A percentile compares a stretch with the other conserved stretches of the same genome.
Evolutionary conservation across 1,140 invertebrate species (phyloP).

Genomic region (Zaprionus tsacasi): DNA sequence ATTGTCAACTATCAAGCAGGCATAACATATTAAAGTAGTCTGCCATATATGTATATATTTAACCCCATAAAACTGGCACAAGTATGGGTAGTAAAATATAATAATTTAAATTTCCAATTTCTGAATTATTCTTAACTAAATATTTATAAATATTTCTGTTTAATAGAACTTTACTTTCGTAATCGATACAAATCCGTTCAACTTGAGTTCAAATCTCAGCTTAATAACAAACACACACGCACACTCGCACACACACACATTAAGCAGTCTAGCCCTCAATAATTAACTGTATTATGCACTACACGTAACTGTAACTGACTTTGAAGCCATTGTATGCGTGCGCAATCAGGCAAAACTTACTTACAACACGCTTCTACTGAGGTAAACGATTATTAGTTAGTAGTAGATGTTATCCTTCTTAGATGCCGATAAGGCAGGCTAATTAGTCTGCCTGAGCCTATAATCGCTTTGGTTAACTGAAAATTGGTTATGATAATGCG

Average conservation of each 20-base stretch:
- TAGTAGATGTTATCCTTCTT: neutral
- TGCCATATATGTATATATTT: too few relatives aligned
- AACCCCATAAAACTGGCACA: too few relatives aligned
- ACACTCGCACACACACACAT: neutral
- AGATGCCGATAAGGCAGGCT: neutral
- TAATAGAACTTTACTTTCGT: too few relatives aligned
- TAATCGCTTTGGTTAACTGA: neutral
- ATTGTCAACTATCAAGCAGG: neutral
- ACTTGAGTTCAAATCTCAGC: neutral
- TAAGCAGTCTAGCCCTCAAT: neutral
- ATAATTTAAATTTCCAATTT: too few relatives aligned
- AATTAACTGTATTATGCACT: neutral
- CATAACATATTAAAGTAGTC: neutral
- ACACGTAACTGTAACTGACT: slow-evolving; percentile 3
- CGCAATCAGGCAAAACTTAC: slow-evolving; percentile 3
- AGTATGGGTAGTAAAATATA: too few relatives aligned
- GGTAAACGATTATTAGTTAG: neutral
- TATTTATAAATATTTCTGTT: too few relatives aligned
- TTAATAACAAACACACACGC: neutral
- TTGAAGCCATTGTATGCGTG: neutral
- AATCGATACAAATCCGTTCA: neutral
- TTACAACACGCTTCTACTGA: neutral
- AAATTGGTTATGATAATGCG: neutral
- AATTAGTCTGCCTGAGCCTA: neutral
- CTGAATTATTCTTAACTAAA: too few relatives aligned